Evolutionary conservation across 2,797 vertebrate species (phyloP).

Genomic region (Lithobates sylvaticus): DNA sequence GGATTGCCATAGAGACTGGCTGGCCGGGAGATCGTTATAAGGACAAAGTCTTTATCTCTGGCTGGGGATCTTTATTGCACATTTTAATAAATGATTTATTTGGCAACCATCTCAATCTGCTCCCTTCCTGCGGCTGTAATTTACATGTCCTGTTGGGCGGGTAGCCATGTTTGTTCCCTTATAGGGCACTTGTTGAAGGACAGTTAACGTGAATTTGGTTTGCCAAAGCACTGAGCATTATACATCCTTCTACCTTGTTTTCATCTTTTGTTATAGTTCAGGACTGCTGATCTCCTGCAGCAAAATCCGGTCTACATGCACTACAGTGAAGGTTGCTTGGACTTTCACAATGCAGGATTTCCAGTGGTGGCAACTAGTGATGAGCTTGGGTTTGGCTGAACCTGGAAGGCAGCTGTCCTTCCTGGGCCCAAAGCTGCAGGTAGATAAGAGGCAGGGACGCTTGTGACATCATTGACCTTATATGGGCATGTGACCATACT

Average conservation of each 20-base stretch:
- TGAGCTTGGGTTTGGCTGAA: too few relatives aligned
- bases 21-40: neutral
- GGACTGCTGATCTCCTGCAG: too few relatives aligned
- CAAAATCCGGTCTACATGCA: too few relatives aligned
- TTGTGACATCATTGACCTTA: too few relatives aligned
- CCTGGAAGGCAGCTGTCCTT: too few relatives aligned
- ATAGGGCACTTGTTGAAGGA: neutral
- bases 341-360: too few relatives aligned
- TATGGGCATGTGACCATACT: too few relatives aligned
- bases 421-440: too few relatives aligned
- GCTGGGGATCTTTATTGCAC: constrained; percentile 14
- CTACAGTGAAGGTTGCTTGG: too few relatives aligned
- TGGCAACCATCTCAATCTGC: neutral
- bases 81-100: constrained; percentile 21
- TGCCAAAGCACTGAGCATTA: neutral
- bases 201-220: neutral
- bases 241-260: neutral
- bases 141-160: neutral
- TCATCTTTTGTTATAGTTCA: too few relatives aligned
- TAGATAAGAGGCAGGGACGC: too few relatives aligned
- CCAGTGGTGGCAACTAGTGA: too few relatives aligned
- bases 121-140: neutral
- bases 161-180: neutral
- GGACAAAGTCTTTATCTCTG: constrained; percentile 16
- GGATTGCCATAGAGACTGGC: constrained; percentile 47